Base-by-base conservation (phyloP, 2,888 invertebrate species). In the Sminthurinus aureus region DNA sequence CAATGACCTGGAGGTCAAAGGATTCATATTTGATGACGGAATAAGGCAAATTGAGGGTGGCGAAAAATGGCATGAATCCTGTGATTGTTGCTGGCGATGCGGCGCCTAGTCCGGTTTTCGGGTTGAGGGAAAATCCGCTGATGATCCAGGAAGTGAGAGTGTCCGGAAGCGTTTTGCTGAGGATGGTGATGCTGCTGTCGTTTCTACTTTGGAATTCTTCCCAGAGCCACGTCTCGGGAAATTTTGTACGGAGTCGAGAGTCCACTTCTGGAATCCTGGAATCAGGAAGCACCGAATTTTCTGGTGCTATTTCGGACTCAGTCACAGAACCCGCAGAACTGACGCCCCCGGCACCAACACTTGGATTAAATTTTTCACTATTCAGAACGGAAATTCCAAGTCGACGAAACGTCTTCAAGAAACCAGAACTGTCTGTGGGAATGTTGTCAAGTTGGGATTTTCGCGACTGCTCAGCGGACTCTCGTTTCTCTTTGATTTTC, bases 111-210 rank as follows among this genome's bases (percentile, higher is more conserved):
- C 92, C 92, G 77, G 90, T 89, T 6, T 90, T 86, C 18, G 90
- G 89, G 88, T 91, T 91, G 81, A 92, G 89, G 69, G 92, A 92
- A 87, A 93, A 92, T 2, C 92, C 92, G 81, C 91, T 91, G 51
- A 92, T 90, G 15, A 92, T 90, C 92, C 92, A 93, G 2, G 92
- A 91, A 0, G 92, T 92, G 78, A 92, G 92, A 4, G 92, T 92
- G 88, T 93, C 92, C 0, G 92, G 92, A 1, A 83, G 58, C 11
- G 38, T 24, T 15, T 38, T 52, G 0, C 20, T 71, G 15, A 51
- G 18, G 3, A 15, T 24, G 13, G 15, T n/a, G 9, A 22, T 22
- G 11, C 6, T 18, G 38, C 15, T 71, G 84, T 85, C 90, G 90
- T 92, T 92, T 91, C 88, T 91, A 90, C 87, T 91, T 92, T 82